phyloP scores from a whole-genome alignment of 2,888 invertebrate genomes.

The Alloscopus bannaensis region DNA sequence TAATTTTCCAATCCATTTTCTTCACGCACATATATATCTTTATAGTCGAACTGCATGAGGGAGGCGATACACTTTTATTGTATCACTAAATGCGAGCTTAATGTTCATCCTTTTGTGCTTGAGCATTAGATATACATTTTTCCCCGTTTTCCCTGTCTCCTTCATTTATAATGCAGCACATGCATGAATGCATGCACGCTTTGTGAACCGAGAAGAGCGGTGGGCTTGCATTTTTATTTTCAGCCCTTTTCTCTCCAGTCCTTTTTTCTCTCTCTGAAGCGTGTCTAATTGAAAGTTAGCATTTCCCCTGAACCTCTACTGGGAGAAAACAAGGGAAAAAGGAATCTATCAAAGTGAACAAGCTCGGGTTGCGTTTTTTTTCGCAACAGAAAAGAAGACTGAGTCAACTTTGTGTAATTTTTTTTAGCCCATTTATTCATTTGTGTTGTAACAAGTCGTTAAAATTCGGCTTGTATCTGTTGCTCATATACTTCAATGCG shows the following conservation, averaged over 20 bases:
- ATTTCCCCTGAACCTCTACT: constrained; percentile 8
- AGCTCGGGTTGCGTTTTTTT: too few relatives aligned
- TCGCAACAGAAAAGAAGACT: too few relatives aligned
- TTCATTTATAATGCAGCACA: constrained; percentile 54
- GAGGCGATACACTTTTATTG: constrained; percentile 68
- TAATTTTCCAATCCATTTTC: constrained; percentile 73
- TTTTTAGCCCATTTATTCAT: not conserved
- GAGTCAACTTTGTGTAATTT: too few relatives aligned
- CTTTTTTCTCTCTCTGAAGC: constrained; percentile 27
- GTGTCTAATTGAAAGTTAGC: constrained; percentile 36
- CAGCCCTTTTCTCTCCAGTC: too few relatives aligned
- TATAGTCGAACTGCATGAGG: constrained; percentile 15
- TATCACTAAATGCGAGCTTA: constrained; percentile 68
- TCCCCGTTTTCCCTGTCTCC: constrained; percentile 26
- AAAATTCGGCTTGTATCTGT: too few relatives aligned
- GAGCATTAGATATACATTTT: too few relatives aligned
- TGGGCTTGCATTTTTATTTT: constrained; percentile 17
- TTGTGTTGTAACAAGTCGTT: too few relatives aligned
- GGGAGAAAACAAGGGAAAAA: not conserved
- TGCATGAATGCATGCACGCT: constrained; percentile 47
- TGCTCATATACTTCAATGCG: too few relatives aligned
- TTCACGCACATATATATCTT: constrained; percentile 9
- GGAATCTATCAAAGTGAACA: constrained; percentile 32
- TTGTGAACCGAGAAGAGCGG: constrained; percentile 7
- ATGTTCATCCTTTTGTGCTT: constrained; percentile 62